These are phyloP conservation scores for Epinotia nisella DNA, from an alignment of 2,888 invertebrate species.

Conservation along the genomic window DNA sequence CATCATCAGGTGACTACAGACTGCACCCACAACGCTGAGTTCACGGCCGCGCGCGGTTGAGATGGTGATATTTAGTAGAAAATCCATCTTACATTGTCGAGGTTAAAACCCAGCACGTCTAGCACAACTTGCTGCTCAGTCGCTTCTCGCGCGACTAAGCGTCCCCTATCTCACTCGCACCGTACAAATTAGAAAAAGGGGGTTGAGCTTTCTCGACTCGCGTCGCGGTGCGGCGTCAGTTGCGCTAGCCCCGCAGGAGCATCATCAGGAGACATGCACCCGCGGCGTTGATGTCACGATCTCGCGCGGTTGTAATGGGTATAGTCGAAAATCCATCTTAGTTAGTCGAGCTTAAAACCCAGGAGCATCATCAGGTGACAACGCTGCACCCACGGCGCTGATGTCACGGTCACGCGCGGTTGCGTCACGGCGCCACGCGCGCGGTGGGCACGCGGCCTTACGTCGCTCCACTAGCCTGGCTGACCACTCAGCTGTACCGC, in stretches of 20 bases:
- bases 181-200: no score
- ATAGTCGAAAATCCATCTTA: no score
- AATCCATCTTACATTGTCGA: no score
- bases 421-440: constrained; percentile 22
- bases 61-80: no score
- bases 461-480: constrained; percentile 32
- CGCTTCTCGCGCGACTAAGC: no score
- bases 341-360: no score
- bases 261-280: background rate
- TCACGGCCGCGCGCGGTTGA: background rate
- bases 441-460: constrained; percentile 26
- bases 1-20: background rate
- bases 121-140: no score
- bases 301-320: background rate
- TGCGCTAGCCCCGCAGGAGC: no score
- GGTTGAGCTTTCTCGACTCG: no score
- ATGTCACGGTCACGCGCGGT: constrained; percentile 34
- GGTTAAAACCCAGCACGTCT: background rate
- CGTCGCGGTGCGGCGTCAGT: no score
- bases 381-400: constrained; percentile 6
- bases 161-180: no score
- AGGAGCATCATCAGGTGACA: constrained; percentile 10
- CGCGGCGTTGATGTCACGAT: background rate
- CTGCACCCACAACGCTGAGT: no score
- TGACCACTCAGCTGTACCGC: constrained; percentile 30